Conservation (phyloP, 2,797 vertebrate genomes). For the Molossus molossus region DNA sequence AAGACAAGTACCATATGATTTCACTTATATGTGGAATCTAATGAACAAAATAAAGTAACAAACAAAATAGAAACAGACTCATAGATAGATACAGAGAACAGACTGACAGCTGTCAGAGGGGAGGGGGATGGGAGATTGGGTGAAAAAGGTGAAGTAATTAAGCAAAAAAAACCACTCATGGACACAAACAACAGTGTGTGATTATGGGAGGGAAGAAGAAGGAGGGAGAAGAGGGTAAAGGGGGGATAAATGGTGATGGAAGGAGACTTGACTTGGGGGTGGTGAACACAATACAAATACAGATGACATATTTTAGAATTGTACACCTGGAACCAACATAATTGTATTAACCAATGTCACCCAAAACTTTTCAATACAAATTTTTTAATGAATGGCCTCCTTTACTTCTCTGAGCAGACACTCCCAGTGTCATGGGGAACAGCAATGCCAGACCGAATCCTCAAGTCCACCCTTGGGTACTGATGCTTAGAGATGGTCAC, state of each 20-base stretch:
- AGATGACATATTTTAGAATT: neutral
- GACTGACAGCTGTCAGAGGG: neutral
- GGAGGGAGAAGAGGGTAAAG: neutral
- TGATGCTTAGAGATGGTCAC: slow-evolving; percentile 57
- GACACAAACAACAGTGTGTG: neutral
- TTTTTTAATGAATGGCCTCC: neutral
- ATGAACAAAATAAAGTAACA: neutral
- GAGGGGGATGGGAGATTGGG: neutral
- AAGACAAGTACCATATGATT: neutral
- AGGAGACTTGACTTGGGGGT: neutral
- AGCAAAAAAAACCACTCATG: neutral
- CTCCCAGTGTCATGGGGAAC: neutral
- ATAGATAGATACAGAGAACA: neutral
- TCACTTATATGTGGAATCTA: neutral
- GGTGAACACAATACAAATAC: neutral
- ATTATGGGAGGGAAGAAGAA: neutral
- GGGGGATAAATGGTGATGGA: neutral
- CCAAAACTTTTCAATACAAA: neutral
- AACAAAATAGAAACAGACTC: neutral
- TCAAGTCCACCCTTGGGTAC: neutral
- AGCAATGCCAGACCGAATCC: neutral
- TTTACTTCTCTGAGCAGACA: slow-evolving; percentile 22
- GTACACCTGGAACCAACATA: neutral
- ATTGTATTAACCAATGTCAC: neutral
- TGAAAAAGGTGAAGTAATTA: neutral